phyloP scores from a whole-genome alignment of 2,113 vertebrate genomes.

The Tupaia chinensis region DNA sequence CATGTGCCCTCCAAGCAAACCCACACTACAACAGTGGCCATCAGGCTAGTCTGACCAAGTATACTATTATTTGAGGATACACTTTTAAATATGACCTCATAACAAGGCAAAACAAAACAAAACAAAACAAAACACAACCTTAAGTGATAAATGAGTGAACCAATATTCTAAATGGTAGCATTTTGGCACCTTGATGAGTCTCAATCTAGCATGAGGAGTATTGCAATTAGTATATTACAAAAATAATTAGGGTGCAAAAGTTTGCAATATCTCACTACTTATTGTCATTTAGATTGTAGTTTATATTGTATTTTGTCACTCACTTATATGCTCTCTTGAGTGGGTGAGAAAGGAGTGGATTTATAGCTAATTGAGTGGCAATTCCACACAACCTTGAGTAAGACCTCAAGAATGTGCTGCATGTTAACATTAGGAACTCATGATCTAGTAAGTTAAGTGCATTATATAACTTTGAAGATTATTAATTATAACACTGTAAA shows the following conservation, averaged over 20 bases:
- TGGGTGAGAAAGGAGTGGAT: background rate
- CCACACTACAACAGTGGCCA: no score
- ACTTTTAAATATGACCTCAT: background rate
- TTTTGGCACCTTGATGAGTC: background rate
- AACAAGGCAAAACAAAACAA: background rate
- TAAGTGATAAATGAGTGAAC: background rate
- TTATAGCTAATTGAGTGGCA: background rate
- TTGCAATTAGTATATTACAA: background rate
- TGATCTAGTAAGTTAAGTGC: conserved; percentile 34
- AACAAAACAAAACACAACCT: background rate
- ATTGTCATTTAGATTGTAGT: conserved; percentile 1
- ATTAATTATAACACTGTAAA: conserved; percentile 50
- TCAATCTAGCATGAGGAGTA: background rate
- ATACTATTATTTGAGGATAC: conserved; percentile 27
- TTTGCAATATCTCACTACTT: background rate
- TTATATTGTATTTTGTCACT: conserved; percentile 2
- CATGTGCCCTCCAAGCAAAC: no score
- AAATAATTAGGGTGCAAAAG: background rate
- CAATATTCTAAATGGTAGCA: background rate
- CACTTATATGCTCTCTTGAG: background rate
- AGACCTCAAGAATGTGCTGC: background rate
- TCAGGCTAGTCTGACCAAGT: background rate
- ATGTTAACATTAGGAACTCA: conserved; percentile 8
- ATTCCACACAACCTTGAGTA: conserved; percentile 36
- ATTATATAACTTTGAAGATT: conserved; percentile 31